phyloP scores from a whole-genome alignment of 1,140 invertebrate species.

The Drosophila paulistorum region DNA sequence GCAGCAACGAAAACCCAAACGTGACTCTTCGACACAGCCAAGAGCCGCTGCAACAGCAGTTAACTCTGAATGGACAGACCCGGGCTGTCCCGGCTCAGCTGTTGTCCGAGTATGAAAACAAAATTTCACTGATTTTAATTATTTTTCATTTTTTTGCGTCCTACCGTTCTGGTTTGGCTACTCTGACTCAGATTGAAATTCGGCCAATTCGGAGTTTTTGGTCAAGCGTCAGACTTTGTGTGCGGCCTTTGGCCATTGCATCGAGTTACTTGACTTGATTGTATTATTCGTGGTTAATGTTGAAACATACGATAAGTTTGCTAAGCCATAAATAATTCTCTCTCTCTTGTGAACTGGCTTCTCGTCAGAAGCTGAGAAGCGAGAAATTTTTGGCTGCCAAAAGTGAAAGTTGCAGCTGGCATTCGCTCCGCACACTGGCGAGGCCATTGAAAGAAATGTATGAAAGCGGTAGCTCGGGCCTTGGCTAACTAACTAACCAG shows the following conservation, averaged over 20 bases:
- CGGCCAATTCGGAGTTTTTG: not conserved
- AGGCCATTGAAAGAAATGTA: conserved; percentile 75
- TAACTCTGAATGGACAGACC: conserved; percentile 28
- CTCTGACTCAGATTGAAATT: conserved; percentile 25
- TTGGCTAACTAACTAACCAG: conserved; percentile 27
- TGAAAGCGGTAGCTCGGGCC: conserved; percentile 54
- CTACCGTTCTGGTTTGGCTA: conserved; percentile 69
- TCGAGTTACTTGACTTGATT: not conserved
- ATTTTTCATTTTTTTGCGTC: conserved; percentile 54
- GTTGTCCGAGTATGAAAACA: conserved; percentile 28
- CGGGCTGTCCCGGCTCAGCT: not conserved
- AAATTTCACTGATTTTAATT: conserved; percentile 80
- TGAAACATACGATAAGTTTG: conserved; percentile 64
- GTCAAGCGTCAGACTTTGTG: not conserved
- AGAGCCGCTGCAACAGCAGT: conserved; percentile 42
- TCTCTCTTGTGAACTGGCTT: conserved; percentile 35
- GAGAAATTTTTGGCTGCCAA: conserved; percentile 79
- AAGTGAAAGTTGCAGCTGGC: conserved; percentile 79
- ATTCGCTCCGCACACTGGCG: conserved; percentile 41
- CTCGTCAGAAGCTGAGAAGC: conserved; percentile 68
- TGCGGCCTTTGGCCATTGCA: conserved; percentile 20
- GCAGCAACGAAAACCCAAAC: conserved; percentile 24
- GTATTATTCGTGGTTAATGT: conserved; percentile 67
- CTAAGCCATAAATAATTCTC: conserved; percentile 73
- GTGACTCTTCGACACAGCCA: conserved; percentile 19